A percentile compares a stretch with the other conserved stretches of the same genome.
Conservation (phyloP, 2,113 vertebrate species). For the Dromas ardeola region DNA sequence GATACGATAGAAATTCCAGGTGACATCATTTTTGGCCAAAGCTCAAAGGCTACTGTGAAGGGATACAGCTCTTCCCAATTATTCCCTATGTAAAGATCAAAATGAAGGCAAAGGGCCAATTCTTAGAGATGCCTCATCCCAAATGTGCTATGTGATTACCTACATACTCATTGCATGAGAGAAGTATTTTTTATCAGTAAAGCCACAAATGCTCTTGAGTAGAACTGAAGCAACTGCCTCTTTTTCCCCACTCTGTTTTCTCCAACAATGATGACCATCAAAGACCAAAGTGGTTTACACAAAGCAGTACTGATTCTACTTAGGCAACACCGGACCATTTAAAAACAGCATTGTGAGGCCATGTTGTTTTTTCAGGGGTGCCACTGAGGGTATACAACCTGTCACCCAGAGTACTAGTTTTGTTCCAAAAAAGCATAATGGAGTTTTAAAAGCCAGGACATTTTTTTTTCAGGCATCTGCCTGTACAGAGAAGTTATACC, state of each 20-base stretch:
- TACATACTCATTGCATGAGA: neutral
- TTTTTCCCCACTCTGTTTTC: neutral
- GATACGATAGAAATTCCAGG: constrained; percentile 4
- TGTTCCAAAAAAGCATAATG: neutral
- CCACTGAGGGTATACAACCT: neutral
- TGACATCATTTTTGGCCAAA: constrained; percentile 60
- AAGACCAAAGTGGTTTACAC: neutral
- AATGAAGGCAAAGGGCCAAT: constrained; percentile 55
- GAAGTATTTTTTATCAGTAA: neutral
- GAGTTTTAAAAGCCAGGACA: neutral
- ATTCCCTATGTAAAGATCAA: constrained; percentile 35
- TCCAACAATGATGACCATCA: neutral
- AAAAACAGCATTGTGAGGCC: neutral
- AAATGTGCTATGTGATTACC: constrained; percentile 25
- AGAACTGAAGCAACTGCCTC: neutral
- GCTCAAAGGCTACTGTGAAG: constrained; percentile 52
- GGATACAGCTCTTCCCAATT: constrained; percentile 45
- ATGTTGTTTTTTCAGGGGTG: fast-evolving
- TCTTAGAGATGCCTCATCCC: constrained; percentile 9
- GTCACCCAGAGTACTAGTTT: neutral
- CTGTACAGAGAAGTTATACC: neutral
- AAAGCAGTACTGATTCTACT: neutral
- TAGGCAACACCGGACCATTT: neutral
- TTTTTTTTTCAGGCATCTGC: neutral
- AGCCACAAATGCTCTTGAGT: neutral